phyloP scores from a whole-genome alignment of 2,888 invertebrate genomes.

The Polydrusus tereticollis region DNA sequence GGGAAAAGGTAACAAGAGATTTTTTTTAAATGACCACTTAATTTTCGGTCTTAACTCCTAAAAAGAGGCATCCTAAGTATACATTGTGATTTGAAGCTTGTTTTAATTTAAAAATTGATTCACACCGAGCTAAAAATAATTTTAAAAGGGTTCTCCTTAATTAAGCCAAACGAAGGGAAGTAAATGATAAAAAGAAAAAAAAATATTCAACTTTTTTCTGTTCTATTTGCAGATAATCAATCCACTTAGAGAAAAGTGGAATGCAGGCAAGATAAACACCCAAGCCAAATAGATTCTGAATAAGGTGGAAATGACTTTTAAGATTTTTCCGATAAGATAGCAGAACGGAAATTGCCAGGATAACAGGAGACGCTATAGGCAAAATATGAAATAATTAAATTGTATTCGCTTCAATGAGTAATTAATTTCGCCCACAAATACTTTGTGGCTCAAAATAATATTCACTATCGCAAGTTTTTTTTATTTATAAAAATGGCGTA shows the following conservation, averaged over 20 bases:
- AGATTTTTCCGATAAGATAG: slow-evolving; percentile 5
- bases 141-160: background rate
- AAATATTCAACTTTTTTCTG: background rate
- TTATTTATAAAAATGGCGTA: too few relatives aligned
- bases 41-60: too few relatives aligned
- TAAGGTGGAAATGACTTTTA: slow-evolving; percentile 4
- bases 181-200: background rate
- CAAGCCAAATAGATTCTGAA: background rate
- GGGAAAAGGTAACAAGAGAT: too few relatives aligned
- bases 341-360: background rate
- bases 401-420: background rate
- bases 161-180: background rate
- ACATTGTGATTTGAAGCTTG: too few relatives aligned
- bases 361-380: slow-evolving; percentile 1
- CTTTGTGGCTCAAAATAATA: too few relatives aligned
- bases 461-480: too few relatives aligned
- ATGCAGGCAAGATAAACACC: background rate
- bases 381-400: slow-evolving; percentile 1
- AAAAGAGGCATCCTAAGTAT: too few relatives aligned
- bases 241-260: background rate
- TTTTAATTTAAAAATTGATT: background rate
- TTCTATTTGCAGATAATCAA: background rate
- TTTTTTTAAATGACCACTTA: too few relatives aligned
- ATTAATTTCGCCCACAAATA: background rate
- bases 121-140: background rate